Evolutionary conservation across 2,797 vertebrate species (phyloP).

Genomic region (Halcyon smyrnensis): DNA sequence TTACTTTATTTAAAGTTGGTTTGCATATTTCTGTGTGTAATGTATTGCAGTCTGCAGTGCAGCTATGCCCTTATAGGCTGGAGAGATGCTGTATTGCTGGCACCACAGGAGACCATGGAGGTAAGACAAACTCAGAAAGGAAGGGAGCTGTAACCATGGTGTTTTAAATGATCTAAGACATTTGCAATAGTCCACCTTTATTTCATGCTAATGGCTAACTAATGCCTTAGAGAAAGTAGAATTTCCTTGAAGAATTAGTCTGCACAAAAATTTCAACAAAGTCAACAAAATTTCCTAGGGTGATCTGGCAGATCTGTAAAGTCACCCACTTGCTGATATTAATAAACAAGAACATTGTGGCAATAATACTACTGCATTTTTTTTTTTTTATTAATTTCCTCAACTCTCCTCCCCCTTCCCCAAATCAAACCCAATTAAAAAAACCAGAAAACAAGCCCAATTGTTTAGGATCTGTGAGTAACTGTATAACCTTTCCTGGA

Average conservation of each 20-base stretch:
- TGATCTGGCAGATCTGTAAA: neutral
- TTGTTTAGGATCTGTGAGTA: neutral
- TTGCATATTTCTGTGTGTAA: neutral
- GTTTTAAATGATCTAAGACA: neutral
- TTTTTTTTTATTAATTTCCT: neutral
- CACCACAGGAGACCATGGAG: neutral
- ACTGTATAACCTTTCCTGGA: neutral
- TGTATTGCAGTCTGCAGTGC: neutral
- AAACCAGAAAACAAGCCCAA: accelerated
- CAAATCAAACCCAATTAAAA: neutral
- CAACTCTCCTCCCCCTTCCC: neutral
- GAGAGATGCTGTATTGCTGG: neutral
- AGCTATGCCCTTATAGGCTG: neutral
- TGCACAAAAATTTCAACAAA: neutral
- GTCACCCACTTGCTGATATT: neutral
- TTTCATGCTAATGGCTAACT: neutral
- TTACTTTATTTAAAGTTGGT: neutral
- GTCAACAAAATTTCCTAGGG: neutral
- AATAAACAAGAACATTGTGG: neutral
- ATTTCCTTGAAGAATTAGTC: neutral
- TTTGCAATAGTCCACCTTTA: neutral
- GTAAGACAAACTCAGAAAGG: neutral
- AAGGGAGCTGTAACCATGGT: neutral
- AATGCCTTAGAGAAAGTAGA: neutral
- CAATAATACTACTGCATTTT: neutral